Evolutionary conservation across 1,140 invertebrate genomes (phyloP).

Genomic region (Hypsibius dujardini): DNA sequence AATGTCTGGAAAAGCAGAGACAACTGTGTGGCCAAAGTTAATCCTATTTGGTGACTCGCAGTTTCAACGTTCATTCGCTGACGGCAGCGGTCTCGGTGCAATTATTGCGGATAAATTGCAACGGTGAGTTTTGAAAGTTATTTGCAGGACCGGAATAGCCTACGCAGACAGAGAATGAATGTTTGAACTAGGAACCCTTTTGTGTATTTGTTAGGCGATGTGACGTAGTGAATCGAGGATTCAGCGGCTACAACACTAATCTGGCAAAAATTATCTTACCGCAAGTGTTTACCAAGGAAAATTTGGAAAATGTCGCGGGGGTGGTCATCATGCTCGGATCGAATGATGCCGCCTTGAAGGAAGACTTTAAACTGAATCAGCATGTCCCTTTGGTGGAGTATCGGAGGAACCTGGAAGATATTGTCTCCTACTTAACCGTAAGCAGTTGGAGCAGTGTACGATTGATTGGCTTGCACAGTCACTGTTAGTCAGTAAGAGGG

Average conservation of each 20-base stretch:
- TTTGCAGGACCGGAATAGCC: too few relatives aligned
- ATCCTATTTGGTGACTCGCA: neutral
- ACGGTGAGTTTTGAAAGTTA: neutral
- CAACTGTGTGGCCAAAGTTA: neutral
- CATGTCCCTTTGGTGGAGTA: conserved; percentile 22
- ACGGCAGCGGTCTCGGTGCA: neutral
- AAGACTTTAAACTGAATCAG: conserved; percentile 30
- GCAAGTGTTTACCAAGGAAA: conserved; percentile 26
- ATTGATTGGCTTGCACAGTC: too few relatives aligned
- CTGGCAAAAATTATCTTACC: conserved; percentile 31
- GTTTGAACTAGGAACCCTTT: neutral
- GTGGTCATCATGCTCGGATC: conserved; percentile 33
- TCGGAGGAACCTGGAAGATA: too few relatives aligned
- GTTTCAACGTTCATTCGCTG: neutral
- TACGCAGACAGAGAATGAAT: too few relatives aligned
- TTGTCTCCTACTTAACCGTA: too few relatives aligned
- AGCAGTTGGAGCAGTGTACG: too few relatives aligned
- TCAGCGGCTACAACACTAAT: conserved; percentile 34
- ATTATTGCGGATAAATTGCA: neutral
- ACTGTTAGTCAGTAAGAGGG: too few relatives aligned
- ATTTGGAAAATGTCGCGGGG: conserved; percentile 25
- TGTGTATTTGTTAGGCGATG: conserved; percentile 28
- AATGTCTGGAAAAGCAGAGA: too few relatives aligned
- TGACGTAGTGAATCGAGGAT: conserved; percentile 34
- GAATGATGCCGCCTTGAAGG: conserved; percentile 33